Base-by-base conservation (phyloP, 2,797 vertebrate species). In the Craterocephalus amniculus region DNA sequence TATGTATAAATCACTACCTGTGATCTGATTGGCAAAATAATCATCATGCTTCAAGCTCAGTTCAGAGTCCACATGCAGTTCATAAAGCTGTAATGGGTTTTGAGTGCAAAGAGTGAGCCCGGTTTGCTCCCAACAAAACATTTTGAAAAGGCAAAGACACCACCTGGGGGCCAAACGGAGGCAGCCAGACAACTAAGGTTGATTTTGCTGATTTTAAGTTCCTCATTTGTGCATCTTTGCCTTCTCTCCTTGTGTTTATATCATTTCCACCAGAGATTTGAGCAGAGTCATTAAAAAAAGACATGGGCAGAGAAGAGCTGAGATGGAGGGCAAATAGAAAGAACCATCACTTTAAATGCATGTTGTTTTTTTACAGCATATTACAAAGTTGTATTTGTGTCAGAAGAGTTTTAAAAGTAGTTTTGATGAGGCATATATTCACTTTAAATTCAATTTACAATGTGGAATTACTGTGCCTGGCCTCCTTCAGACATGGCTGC, bases 81-180 rank as follows among this genome's bases (percentile, higher is more conserved):
- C 6, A 45, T n/a, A 22, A 36, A 63, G 57, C 16, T 38, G 14
- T 38, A 5, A 6, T 55, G 16, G 16, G 2, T 32, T 56, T 13
- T 49, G 58, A 51, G 12, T 36, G 29, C 32, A 29, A 36, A 52
- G n/a, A 43, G 16, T 43, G 20, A 62, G 61, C 6, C 1, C 14
- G 16, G 2, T 2, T 48, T 29, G 4, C n/a, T 48, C 24, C 40
- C 4, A 20, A 32, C 38, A 12, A 2, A 4, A 63, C n/a, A 48
- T 4, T 20, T 26, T 34, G 1, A 69, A 31, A 73, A 16, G 20
- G 54, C 68, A 63, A 67, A 18, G 45, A 5, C 4, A 66, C 82
- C 87, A 76, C 34, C 89, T 81, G 38, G 59, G 51, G 87, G 76
- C 67, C 63, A 16, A 69, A 66, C n/a, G 26, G 54, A 35, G 22